Evolutionary conservation across 1,140 invertebrate genomes (phyloP), one percentile per base, ranked within the genome.

Genomic region (Lerema accius): DNA sequence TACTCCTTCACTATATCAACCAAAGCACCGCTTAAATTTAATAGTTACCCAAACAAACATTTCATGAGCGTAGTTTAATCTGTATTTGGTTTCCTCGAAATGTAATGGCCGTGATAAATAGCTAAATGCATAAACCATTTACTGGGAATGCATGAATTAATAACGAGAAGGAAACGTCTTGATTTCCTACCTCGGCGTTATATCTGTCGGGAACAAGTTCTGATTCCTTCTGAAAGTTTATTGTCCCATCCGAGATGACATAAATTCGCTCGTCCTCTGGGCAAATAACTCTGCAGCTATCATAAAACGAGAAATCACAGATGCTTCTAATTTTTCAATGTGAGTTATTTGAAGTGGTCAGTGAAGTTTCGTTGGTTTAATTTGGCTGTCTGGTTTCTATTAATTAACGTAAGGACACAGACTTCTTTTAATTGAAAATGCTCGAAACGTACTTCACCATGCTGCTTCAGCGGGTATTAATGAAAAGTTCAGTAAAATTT

Each of bases 221-320:
- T 70, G 68, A 73, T 73, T 73, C 65, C 71, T 65, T 66, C 59
- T 65, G 56, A 51, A 50, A 70, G 63, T 80, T 77, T 80, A 77
- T 77, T 77, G 72, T 77, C 77, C 67, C 71, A 71, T 71, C 71
- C 69, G 71, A 67, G 71, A 63, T 72, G 69, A 73, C 67, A 77
- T 78, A 78, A 81, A 78, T 76, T 76, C 73, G 63, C 42, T 63
- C 70, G 65, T 73, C 75, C 73, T 67, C 69, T 51, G 61, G 65
- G 58, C 72, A 71, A 71, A 77, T 69, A 66, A 66, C 69, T 68
- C 69, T 69, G 67, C 72, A 69, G 68, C 71, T 46, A 69, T 60
- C 71, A 76, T 80, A 80, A 80, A 81, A 62, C 66, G 68, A 80
- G 73, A 80, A 78, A 78, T 77, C 72, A 77, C 69, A 53, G 60